Percentiles rank a stretch among this genome's conserved stretches.
Conservation (phyloP, 2,888 invertebrate species). For the Elmis aenea region DNA sequence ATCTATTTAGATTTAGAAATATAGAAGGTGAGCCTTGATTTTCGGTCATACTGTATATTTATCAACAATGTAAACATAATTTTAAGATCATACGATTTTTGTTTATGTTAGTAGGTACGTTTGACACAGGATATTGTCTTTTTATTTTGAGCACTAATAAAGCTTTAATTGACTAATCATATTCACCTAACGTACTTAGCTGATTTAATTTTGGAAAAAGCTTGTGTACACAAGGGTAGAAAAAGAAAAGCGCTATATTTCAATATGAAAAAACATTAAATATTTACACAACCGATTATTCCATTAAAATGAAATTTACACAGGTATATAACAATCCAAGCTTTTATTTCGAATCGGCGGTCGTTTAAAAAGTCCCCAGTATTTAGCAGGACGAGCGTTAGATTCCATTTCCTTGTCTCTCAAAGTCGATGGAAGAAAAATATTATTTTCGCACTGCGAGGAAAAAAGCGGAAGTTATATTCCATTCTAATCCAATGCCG, state of each 20-base stretch:
- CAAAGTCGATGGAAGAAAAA: conserved; percentile 44
- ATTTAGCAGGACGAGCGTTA: conserved; percentile 33
- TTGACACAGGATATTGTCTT: too few species aligned
- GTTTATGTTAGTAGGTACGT: too few species aligned
- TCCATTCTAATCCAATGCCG: too few species aligned
- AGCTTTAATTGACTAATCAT: too few species aligned
- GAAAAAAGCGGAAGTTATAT: too few species aligned
- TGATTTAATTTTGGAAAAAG: conserved; percentile 47
- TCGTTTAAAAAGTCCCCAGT: conserved; percentile 27
- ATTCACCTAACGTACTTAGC: too few species aligned
- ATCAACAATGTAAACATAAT: too few species aligned
- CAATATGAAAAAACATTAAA: conserved; percentile 49
- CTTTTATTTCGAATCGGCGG: conserved; percentile 39
- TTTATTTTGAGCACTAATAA: too few species aligned
- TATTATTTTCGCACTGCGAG: conserved; percentile 36
- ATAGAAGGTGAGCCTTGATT: too few species aligned
- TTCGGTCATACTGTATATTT: too few species aligned
- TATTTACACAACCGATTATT: conserved; percentile 51
- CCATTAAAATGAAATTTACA: conserved; percentile 51
- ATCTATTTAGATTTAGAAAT: too few species aligned
- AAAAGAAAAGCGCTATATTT: conserved; percentile 45
- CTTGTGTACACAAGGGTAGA: conserved; percentile 38
- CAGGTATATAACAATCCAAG: conserved; percentile 39
- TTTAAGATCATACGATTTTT: too few species aligned
- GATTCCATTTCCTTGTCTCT: conserved; percentile 34